Evolutionary conservation across 2,113 vertebrate species (phyloP).

Genomic region (Aspidoscelis tigris): DNA sequence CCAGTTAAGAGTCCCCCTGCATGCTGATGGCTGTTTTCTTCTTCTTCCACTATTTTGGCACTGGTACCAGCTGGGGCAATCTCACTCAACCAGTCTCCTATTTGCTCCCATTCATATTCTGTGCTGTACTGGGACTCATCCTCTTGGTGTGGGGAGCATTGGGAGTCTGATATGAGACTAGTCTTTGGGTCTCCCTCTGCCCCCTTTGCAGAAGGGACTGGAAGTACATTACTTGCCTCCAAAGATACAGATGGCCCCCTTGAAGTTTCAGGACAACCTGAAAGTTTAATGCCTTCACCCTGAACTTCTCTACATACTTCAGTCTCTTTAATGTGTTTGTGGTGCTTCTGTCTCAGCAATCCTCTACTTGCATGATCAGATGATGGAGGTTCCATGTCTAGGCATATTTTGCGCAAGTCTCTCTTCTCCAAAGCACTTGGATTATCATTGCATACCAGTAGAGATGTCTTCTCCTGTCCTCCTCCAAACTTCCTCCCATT

Average conservation of each 20-base stretch:
- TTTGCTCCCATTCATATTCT: neutral
- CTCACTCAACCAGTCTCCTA: neutral
- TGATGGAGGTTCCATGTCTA: neutral
- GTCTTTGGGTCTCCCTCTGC: neutral
- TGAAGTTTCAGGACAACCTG: neutral
- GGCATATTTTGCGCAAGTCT: too few species aligned
- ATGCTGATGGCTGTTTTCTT: neutral
- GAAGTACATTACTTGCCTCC: neutral
- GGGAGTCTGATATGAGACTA: neutral
- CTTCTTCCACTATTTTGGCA: neutral
- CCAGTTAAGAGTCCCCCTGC: neutral
- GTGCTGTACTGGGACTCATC: constrained; percentile 7
- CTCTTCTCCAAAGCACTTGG: neutral
- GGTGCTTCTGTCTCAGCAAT: neutral
- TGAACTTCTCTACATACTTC: neutral
- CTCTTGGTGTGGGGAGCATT: neutral
- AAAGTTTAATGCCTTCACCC: neutral
- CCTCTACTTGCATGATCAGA: neutral
- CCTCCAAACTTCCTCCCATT: too few species aligned
- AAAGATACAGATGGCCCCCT: neutral
- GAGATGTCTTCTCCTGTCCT: neutral
- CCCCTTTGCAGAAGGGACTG: neutral
- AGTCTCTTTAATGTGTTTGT: neutral
- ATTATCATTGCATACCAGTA: neutral
- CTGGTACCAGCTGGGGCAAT: too few species aligned